These are phyloP conservation scores for Tuberolachnus salignus DNA, from an alignment of 2,888 invertebrate species.

Conservation along the genomic window DNA sequence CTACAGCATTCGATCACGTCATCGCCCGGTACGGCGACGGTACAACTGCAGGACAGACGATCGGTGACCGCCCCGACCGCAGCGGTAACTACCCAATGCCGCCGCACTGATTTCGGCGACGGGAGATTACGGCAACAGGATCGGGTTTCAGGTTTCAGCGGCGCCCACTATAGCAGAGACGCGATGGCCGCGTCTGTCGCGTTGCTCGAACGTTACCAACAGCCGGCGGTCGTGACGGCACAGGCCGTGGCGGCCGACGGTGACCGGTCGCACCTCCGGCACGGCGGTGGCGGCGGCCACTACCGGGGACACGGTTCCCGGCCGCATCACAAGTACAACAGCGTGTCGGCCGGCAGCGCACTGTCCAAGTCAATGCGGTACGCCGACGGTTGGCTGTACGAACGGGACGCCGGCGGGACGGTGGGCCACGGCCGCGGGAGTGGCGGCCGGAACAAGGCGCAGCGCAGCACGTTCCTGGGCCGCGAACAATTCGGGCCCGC, in stretches of 20 bases:
- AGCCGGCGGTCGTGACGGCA: background rate
- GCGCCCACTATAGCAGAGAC: background rate
- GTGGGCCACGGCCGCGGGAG: conserved; percentile 35
- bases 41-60: background rate
- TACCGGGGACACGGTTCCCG: conserved; percentile 55
- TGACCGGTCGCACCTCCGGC: conserved; percentile 17
- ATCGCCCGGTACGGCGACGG: background rate
- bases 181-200: conserved; percentile 32
- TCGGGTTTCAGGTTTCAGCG: background rate
- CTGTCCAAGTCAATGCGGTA: conserved; percentile 83
- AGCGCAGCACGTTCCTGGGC: conserved; percentile 55
- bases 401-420: conserved; percentile 67
- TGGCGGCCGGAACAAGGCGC: background rate
- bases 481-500: conserved; percentile 54
- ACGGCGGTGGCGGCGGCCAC: conserved; percentile 41
- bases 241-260: background rate
- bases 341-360: conserved; percentile 71
- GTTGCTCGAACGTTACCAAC: conserved; percentile 22
- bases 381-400: conserved; percentile 85
- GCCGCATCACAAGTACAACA: conserved; percentile 59
- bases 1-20: conserved; percentile 20
- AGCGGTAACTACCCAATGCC: conserved; percentile 7
- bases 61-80: background rate
- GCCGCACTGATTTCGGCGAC: conserved; percentile 23
- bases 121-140: background rate